A percentile compares a stretch with the other conserved stretches of the same genome.
Conservation (phyloP, 2,797 vertebrate species). For the Oryzias sinensis region DNA sequence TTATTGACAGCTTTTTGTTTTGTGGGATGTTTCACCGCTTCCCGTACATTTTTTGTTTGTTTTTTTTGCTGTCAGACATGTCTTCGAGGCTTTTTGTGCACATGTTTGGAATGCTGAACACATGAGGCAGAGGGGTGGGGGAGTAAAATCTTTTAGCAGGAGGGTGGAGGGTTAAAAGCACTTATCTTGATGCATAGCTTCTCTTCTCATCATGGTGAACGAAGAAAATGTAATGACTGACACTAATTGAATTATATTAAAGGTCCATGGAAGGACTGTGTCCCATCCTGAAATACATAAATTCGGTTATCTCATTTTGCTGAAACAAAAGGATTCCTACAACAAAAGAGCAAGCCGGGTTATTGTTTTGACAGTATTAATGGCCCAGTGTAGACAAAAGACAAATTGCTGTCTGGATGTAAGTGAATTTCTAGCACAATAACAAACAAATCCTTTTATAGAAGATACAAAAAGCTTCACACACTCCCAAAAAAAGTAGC, state of each 20-base stretch:
- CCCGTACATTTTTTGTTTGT: conserved; percentile 5
- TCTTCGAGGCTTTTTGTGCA: conserved; percentile 49
- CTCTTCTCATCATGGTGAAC: conserved; percentile 56
- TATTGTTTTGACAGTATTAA: conserved; percentile 40
- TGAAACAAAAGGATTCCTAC: conserved; percentile 41
- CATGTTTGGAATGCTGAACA: conserved; percentile 27
- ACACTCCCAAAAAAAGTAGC: conserved; percentile 8
- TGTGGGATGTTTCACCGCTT: conserved; percentile 28
- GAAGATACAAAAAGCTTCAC: conserved; percentile 12
- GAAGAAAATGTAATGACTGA: conserved; percentile 61
- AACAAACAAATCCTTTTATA: conserved; percentile 9
- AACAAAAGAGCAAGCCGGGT: conserved; percentile 28
- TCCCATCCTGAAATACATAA: conserved; percentile 58
- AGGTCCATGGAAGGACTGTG: conserved; percentile 49
- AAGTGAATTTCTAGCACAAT: conserved; percentile 17
- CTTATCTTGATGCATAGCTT: conserved; percentile 67
- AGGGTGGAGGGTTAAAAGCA: conserved; percentile 63
- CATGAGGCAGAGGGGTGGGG: conserved; percentile 14
- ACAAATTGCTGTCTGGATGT: conserved; percentile 27
- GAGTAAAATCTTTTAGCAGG: conserved; percentile 16
- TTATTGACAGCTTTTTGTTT: conserved; percentile 48
- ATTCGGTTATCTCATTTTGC: conserved; percentile 40
- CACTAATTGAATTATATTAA: conserved; percentile 71
- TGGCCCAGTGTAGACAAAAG: conserved; percentile 34
- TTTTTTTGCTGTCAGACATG: conserved; percentile 22